Conservation (phyloP, 35 echinoderm and acorn worm genomes). For the Lytechinus variegatus region DNA sequence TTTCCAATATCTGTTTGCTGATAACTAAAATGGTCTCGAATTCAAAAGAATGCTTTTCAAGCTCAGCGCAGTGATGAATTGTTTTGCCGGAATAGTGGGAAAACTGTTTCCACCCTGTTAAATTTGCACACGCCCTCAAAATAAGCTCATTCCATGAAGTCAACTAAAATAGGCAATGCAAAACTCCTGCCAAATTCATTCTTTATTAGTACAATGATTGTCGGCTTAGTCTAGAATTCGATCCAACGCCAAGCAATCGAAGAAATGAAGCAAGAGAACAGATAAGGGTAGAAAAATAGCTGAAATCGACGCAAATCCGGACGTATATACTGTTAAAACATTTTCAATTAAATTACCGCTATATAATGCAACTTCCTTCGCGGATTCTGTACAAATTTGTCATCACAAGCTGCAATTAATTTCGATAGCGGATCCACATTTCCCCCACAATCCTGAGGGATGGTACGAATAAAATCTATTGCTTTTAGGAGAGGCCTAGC, state of each 20-base stretch:
- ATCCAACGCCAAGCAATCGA: neutral
- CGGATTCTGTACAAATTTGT: neutral
- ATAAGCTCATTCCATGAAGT: neutral
- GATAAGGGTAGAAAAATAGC: neutral
- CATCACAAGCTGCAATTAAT: slow-evolving; percentile 12
- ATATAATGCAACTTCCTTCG: slow-evolving; percentile 11
- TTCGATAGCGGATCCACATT: neutral
- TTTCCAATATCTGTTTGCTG: neutral
- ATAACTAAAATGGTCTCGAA: neutral
- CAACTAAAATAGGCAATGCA: neutral
- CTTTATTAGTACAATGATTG: neutral
- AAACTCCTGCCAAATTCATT: neutral
- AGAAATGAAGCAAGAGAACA: neutral
- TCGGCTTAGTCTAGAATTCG: neutral
- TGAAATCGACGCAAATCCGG: slow-evolving; percentile 9
- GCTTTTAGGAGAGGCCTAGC: neutral
- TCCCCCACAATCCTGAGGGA: neutral
- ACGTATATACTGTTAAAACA: neutral
- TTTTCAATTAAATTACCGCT: slow-evolving; percentile 20
- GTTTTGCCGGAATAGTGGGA: neutral
- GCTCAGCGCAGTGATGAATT: neutral
- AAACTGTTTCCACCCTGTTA: neutral
- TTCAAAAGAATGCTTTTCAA: neutral
- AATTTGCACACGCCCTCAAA: neutral
- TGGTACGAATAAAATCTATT: neutral